Percentiles rank a stretch among this genome's conserved stretches.
Conservation (phyloP, 2,113 vertebrate genomes). For the Ictalurus furcatus region DNA sequence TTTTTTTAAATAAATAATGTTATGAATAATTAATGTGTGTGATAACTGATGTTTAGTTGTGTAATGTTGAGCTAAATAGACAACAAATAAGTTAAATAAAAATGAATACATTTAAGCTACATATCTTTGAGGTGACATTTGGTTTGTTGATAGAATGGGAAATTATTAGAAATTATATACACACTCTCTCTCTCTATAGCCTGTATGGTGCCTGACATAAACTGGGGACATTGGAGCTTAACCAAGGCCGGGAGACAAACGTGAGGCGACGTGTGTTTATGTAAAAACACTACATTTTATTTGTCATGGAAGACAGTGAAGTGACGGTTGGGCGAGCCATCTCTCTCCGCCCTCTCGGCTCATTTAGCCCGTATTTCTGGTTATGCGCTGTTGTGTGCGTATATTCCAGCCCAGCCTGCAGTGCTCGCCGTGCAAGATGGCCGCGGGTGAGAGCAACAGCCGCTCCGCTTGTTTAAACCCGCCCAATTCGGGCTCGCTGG, state of each 20-base stretch:
- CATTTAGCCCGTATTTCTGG: constrained; percentile 53
- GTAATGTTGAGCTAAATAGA: not conserved
- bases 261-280: not conserved
- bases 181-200: not conserved
- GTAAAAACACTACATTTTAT: not conserved
- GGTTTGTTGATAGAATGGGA: not conserved
- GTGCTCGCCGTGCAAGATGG: constrained; percentile 76
- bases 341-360: constrained; percentile 35
- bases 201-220: not conserved
- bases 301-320: constrained; percentile 15
- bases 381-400: constrained; percentile 64
- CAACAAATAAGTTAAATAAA: not conserved
- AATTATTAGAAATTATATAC: not conserved
- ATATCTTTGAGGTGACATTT: not conserved
- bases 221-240: not conserved
- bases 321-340: constrained; percentile 19
- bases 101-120: not conserved
- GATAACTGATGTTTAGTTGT: not conserved
- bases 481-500: constrained; percentile 60
- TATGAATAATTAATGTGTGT: not conserved
- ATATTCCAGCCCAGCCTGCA: constrained; percentile 58
- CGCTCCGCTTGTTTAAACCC: constrained; percentile 61
- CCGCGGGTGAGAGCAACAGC: constrained; percentile 75
- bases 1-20: not conserved
- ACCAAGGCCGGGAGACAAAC: not conserved